These are phyloP conservation scores for chimpanzee (Pan troglodytes) DNA, from an alignment of 2,113 vertebrate genomes.

Conservation along the genomic window NHGRI_mPanTro3-v2.1_pri NC_072409.2:13478001-13478500, in stretches of 20 bases:
- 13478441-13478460: too few species aligned
- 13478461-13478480: too few species aligned
- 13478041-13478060: neutral
- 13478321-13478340: too few species aligned
- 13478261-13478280: neutral
- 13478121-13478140: neutral
- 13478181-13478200: neutral
- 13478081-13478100: neutral
- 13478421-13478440: too few species aligned
- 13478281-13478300: neutral
- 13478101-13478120: neutral
- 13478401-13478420: too few species aligned
- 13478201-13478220: neutral
- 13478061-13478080: neutral
- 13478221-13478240: neutral
- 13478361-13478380: too few species aligned
- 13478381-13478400: too few species aligned
- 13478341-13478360: too few species aligned
- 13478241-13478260: conserved; percentile 8
- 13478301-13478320: too few species aligned
- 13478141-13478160: neutral
- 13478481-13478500: too few species aligned
- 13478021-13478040: neutral
- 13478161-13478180: neutral
- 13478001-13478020: neutral